Evolutionary conservation across 1,140 invertebrate genomes (phyloP).

Genomic region (Zelostemma sp.): DNA sequence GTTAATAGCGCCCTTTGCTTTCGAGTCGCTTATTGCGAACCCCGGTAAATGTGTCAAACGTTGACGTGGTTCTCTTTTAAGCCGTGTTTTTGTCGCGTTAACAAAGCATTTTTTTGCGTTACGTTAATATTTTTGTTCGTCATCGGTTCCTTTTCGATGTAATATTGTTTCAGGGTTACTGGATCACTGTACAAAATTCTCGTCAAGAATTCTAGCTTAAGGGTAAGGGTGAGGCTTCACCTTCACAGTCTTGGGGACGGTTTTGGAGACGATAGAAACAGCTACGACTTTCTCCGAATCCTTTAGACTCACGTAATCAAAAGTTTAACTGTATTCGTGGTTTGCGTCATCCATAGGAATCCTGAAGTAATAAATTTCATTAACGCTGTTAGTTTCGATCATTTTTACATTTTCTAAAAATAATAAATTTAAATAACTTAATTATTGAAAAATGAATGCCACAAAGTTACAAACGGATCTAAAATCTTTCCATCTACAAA

Average conservation of each 20-base stretch:
- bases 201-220: conserved; percentile 73
- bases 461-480: no score
- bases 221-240: conserved; percentile 73
- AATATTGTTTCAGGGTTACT: conserved; percentile 69
- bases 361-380: conserved; percentile 38
- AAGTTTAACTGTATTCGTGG: conserved; percentile 72
- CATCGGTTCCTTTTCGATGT: conserved; percentile 70
- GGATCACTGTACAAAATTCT: conserved; percentile 77
- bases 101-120: conserved; percentile 60
- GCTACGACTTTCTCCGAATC: conserved; percentile 72
- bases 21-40: conserved; percentile 88
- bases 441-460: no score
- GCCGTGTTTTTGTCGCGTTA: conserved; percentile 48
- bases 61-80: conserved; percentile 76
- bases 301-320: conserved; percentile 68
- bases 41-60: conserved; percentile 85
- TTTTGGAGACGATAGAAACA: conserved; percentile 73
- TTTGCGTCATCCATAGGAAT: conserved; percentile 70
- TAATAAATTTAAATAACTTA: no score
- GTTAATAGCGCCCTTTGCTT: conserved; percentile 86
- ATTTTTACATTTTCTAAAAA: conserved; percentile 55
- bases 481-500: no score
- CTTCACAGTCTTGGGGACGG: conserved; percentile 69
- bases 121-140: conserved; percentile 74
- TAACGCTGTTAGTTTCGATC: no score